Conservation (phyloP, 2,113 vertebrate species). For the Antigone vipio region DNA sequence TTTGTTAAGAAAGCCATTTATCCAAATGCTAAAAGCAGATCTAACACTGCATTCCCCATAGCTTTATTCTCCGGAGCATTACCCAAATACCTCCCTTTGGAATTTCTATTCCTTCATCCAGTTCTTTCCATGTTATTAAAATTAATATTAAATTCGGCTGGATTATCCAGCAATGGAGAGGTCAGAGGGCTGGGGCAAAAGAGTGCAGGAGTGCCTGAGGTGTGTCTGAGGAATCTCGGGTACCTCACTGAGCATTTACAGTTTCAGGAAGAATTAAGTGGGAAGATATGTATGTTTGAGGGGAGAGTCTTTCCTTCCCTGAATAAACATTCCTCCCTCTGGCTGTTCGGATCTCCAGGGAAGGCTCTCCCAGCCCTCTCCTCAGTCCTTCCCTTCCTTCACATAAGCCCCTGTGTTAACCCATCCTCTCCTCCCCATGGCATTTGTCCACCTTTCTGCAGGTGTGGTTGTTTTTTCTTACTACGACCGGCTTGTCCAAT, state of each 20-base stretch:
- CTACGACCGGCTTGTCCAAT: neutral
- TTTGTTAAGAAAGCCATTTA: neutral
- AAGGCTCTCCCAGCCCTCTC: neutral
- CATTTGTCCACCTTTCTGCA: neutral
- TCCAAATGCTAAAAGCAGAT: neutral
- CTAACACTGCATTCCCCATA: neutral
- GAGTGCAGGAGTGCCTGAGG: neutral
- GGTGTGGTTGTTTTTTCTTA: neutral
- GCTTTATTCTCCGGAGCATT: neutral
- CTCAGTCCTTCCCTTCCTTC: neutral
- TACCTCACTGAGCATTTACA: neutral
- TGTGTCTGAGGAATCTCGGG: neutral
- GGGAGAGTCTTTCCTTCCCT: neutral
- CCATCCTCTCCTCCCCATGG: neutral
- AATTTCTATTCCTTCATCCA: neutral
- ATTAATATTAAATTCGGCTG: neutral
- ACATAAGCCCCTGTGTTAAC: neutral
- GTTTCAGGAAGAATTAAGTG: neutral
- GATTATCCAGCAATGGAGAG: neutral
- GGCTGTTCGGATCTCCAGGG: neutral
- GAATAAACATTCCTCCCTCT: neutral
- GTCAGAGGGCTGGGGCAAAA: neutral
- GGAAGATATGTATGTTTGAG: neutral
- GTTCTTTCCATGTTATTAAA: neutral
- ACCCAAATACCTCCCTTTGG: accelerated